Evolutionary conservation across 2,113 vertebrate genomes (phyloP), one percentile per base, ranked within the genome.

Genomic region (Sinocyclocheilus rhinocerous): DNA sequence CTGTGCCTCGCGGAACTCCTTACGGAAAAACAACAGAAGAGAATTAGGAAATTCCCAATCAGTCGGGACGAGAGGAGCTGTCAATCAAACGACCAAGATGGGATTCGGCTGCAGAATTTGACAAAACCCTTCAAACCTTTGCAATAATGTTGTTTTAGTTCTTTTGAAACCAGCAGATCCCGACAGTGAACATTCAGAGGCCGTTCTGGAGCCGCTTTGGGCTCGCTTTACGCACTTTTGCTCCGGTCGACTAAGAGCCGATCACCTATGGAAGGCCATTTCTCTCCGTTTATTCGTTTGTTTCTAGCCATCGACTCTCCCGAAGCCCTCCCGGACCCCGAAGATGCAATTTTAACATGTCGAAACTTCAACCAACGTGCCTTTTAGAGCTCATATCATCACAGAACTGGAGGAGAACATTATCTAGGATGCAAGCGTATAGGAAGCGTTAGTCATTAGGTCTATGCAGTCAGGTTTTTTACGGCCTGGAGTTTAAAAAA

Each of bases 311-410:
- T 75, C 77, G 76, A 45, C 86, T 63, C 69, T 89, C 57, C 88
- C 77, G 50, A 45, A 55, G 84, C 83, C 83, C 81, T 16, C 45
- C 88, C 85, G 45, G 3, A 89, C 91, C 96, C 96, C 95, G 95
- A 95, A 96, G 96, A 97, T 97, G 96, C 97, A 98, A 97, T 96
- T 88, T 96, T 96, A 94, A 97, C 96, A 95, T 95, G 96, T 96
- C 96, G 94, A 96, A 96, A 96, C 95, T 96, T 96, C 95, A 97
- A 97, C 97, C 97, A 95, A 97, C 95, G 97, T 98, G 97, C 97
- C 97, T 98, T 98, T 97, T 96, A 97, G 96, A 96, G 96, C 97
- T 96, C 96, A 95, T 97, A 97, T 97, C 97, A 97, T 97, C 95
- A 91, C 95, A 92, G 93, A 90, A 93, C 92, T 92, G 93, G 95